Base-by-base conservation (phyloP, 2,113 vertebrate species). In the Octodon degus region DNA sequence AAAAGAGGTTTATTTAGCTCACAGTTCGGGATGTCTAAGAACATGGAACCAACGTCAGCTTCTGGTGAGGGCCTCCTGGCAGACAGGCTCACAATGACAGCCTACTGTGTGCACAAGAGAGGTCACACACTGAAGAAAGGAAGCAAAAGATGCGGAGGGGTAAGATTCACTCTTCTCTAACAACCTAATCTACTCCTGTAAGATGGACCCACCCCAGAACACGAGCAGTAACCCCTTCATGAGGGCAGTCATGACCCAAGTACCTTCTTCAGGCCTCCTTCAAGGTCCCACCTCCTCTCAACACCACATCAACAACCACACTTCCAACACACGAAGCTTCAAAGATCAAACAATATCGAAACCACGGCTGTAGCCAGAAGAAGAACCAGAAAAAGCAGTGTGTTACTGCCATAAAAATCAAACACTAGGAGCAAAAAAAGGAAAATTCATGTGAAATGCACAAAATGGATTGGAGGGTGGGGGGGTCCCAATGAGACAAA, bases 401-500 rank as follows among this genome's bases (percentile, higher is more conserved):
- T 22, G 55, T 40, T 10, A 20, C 4, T 10, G 40, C 32, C 32
- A 3, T 1, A 24, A 79, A 77, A 55, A 62, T 70, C 55, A 65
- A 37, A 76, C 20, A 27, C 30, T 20, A 16, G 22, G 47, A 74
- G 81, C 6, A 47, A 34, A 77, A 55, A 86, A 50, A 7, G 60
- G 40, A 27, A 30, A 83, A 20, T 40, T 17, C 20, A 30, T 1
- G 47, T 37, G n/a, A 70, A 47, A 58, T 43, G 47, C 62, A 34
- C 50, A 81, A 20, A 47, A 53, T 4, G 62, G n/a, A 16, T 32
- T 4, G 55, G 55, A 16, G 55, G 16, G 0, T 16, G 55, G 37
- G 16, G 37, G 37, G 60, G 8, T 32, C 74, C 3, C 1, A 5
- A 14, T 0, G 0, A 3, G 40, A 60, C 50, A 86, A 79, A 37